These are phyloP conservation scores for Clarias gariepinus DNA, from an alignment of 2,113 vertebrate genomes.

Conservation along the genomic window DNA sequence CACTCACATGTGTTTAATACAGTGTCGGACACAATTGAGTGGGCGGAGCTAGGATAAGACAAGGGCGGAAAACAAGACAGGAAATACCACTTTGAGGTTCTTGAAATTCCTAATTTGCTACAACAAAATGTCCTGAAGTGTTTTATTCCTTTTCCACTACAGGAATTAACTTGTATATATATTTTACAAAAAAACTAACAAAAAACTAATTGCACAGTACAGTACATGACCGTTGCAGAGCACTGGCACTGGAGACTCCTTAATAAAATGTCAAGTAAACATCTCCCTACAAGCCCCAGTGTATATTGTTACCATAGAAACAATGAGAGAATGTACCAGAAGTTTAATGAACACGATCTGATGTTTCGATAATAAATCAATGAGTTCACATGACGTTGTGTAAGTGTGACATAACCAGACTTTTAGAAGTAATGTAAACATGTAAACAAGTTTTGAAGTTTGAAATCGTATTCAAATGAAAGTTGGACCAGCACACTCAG, in stretches of 20 bases:
- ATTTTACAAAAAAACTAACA: too few relatives aligned
- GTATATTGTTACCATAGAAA: not conserved
- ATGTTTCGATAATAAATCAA: too few relatives aligned
- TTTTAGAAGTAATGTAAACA: too few relatives aligned
- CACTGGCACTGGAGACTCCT: not conserved
- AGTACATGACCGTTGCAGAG: too few relatives aligned
- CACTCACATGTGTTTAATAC: slow-evolving; percentile 6
- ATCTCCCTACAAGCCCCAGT: not conserved
- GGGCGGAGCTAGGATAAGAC: not conserved
- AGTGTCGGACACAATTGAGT: not conserved
- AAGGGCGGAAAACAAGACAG: not conserved
- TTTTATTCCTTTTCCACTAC: not conserved
- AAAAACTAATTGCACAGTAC: too few relatives aligned
- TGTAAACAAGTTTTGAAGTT: too few relatives aligned
- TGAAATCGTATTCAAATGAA: too few relatives aligned
- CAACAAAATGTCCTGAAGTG: too few relatives aligned
- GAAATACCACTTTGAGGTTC: not conserved
- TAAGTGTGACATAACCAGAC: too few relatives aligned
- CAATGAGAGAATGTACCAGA: not conserved
- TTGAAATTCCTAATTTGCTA: not conserved
- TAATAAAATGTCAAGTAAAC: not conserved
- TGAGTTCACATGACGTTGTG: too few relatives aligned
- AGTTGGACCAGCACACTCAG: too few relatives aligned
- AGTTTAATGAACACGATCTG: not conserved
- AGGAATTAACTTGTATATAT: not conserved